phyloP scores from a whole-genome alignment of 2,797 vertebrate genomes.

The Xyrichtys novacula region DNA sequence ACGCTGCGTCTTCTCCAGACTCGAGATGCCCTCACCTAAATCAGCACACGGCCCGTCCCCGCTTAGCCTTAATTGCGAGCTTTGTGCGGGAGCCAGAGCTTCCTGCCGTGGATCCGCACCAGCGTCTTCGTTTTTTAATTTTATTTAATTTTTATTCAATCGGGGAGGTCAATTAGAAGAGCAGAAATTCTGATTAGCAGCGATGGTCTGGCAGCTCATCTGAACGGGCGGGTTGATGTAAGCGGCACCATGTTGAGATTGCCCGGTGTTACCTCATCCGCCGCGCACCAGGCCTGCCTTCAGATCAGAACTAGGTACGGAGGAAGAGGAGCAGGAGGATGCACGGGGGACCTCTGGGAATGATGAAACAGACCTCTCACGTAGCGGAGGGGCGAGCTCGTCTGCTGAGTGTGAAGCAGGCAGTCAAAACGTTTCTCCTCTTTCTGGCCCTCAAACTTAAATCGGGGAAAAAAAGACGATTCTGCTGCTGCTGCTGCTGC shows the following conservation, averaged over 20 bases:
- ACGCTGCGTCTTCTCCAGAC: constrained; percentile 60
- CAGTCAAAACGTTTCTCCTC: constrained; percentile 40
- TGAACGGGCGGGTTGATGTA: constrained; percentile 70
- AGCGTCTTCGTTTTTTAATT: constrained; percentile 45
- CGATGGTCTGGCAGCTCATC: constrained; percentile 60
- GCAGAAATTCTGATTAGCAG: constrained; percentile 61
- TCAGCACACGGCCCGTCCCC: constrained; percentile 58
- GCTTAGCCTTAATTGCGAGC: constrained; percentile 70
- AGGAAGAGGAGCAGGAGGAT: constrained; percentile 64
- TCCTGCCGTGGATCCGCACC: constrained; percentile 40
- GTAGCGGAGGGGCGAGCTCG: constrained; percentile 31
- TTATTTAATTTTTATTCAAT: constrained; percentile 60
- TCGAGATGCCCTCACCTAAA: constrained; percentile 67
- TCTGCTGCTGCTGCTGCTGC: too few species aligned
- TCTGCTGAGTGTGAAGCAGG: constrained; percentile 37
- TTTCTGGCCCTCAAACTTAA: constrained; percentile 2
- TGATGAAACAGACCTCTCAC: constrained; percentile 73
- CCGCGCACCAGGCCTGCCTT: constrained; percentile 52
- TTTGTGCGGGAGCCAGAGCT: constrained; percentile 67
- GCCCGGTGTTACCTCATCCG: constrained; percentile 80
- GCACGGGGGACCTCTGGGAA: constrained; percentile 58
- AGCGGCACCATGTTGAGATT: constrained; percentile 72
- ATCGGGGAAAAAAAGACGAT: neutral
- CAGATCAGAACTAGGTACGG: constrained; percentile 69
- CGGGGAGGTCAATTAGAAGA: constrained; percentile 62